Evolutionary conservation across 2,797 vertebrate genomes (phyloP).

Genomic region (Tenualosa ilisha): DNA sequence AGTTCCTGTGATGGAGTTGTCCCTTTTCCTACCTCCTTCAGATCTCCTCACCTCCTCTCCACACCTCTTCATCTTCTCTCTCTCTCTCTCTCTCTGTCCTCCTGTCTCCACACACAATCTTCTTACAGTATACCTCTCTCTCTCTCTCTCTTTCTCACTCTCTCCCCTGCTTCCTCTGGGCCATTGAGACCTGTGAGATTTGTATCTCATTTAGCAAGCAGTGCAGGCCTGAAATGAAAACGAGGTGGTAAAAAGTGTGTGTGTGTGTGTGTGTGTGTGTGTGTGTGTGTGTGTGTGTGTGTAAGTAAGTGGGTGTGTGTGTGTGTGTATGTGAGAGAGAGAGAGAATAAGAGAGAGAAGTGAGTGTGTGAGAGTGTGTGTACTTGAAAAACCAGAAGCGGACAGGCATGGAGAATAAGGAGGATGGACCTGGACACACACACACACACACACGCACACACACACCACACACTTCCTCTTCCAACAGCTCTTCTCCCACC

Average conservation of each 20-base stretch:
- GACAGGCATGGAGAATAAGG: constrained; percentile 55
- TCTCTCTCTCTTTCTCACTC: background rate
- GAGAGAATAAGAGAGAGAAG: no score
- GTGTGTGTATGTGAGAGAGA: no score
- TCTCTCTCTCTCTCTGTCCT: background rate
- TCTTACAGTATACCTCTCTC: background rate
- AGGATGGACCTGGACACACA: constrained; percentile 17
- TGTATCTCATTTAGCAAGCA: constrained; percentile 70
- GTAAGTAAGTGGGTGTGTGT: no score
- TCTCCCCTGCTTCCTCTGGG: constrained; percentile 55
- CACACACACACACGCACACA: background rate
- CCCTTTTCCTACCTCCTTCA: background rate
- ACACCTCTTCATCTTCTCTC: no score
- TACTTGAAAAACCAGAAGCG: constrained; percentile 48
- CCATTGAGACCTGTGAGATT: constrained; percentile 58
- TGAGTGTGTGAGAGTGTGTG: constrained; percentile 26
- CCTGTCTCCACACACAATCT: background rate
- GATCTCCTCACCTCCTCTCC: no score
- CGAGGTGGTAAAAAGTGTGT: background rate
- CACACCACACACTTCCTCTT: background rate
- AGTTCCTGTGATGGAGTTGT: no score
- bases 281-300: no score
- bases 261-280: no score
- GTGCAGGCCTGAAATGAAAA: constrained; percentile 23
- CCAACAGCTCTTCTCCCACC: background rate